A percentile compares a stretch with the other conserved stretches of the same genome.
These are phyloP conservation scores for Oncorhynchus kisutch DNA, from an alignment of 2,113 vertebrate species.

Conservation along the genomic window DNA sequence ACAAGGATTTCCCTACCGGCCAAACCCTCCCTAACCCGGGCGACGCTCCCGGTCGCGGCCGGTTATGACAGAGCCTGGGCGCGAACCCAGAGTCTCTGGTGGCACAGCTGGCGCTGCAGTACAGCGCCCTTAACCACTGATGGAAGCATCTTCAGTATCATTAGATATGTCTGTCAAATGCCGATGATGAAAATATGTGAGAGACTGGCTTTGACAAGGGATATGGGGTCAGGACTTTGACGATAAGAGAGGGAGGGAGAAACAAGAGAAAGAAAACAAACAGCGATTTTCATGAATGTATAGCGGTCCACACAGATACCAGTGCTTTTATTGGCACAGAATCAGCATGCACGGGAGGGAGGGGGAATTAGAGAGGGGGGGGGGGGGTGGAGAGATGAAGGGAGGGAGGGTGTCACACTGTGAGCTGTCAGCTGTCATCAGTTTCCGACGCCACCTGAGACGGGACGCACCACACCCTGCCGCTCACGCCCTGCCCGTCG, in stretches of 20 bases:
- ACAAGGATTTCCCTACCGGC: too few species aligned
- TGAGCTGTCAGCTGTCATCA: conserved; percentile 74
- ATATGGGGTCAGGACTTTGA: too few species aligned
- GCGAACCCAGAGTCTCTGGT: too few species aligned
- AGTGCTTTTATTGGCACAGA: conserved; percentile 67
- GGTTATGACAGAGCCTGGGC: too few species aligned
- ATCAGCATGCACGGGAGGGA: conserved; percentile 59
- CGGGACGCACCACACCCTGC: conserved; percentile 69
- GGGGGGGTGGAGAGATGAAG: conserved; percentile 25
- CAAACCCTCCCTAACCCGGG: too few species aligned
- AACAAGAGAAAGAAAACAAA: conserved; percentile 24
- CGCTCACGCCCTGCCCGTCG: conserved; percentile 61
- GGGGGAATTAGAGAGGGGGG: conserved; percentile 10
- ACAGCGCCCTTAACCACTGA: too few species aligned
- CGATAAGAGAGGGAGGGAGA: conserved; percentile 1
- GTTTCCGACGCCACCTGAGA: conserved; percentile 74
- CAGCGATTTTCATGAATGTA: conserved; percentile 63
- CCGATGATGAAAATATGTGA: neutral
- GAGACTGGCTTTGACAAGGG: neutral
- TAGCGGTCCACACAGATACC: conserved; percentile 67
- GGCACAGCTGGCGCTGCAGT: too few species aligned
- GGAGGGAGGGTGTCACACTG: conserved; percentile 62
- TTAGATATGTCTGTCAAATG: too few species aligned
- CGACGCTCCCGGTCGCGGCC: too few species aligned
- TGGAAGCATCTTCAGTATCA: too few species aligned